phyloP scores from a whole-genome alignment of 2,113 vertebrate genomes.

The Pholis gunnellus region DNA sequence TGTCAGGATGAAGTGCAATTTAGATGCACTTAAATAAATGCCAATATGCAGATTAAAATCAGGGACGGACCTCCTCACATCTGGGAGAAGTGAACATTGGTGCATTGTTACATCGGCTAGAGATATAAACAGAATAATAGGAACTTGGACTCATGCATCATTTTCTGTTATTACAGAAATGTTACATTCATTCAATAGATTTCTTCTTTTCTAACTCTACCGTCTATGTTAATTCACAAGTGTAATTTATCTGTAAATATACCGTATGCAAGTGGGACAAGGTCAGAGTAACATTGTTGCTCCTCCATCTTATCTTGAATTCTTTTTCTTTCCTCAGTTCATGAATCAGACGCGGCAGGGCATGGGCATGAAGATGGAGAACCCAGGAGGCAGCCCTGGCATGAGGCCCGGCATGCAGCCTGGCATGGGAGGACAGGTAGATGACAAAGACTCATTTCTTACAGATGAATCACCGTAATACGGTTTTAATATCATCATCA shows the following conservation, averaged over 20 bases:
- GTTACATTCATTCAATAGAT: not conserved
- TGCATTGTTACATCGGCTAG: not conserved
- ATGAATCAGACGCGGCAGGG: constrained; percentile 94
- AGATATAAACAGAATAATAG: too few relatives aligned
- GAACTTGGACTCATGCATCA: not conserved
- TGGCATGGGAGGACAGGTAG: constrained; percentile 87
- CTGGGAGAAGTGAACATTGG: not conserved
- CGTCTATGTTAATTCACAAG: too few relatives aligned
- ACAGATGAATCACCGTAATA: not conserved
- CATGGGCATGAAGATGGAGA: constrained; percentile 94
- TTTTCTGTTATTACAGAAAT: not conserved
- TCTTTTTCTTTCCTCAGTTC: constrained; percentile 84
- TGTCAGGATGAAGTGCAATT: not conserved
- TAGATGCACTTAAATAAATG: not conserved
- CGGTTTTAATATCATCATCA: not conserved
- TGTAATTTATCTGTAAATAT: not conserved
- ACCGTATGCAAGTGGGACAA: not conserved
- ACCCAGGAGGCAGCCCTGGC: constrained; percentile 77
- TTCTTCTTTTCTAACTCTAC: not conserved
- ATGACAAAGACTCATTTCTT: not conserved
- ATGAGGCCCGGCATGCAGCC: constrained; percentile 89
- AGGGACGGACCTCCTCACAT: not conserved
- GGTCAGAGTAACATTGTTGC: constrained; percentile 14
- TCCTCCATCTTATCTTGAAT: not conserved
- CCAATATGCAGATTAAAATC: not conserved